Evolutionary conservation across 2,113 vertebrate genomes (phyloP).

Genomic region (Desmodus rotundus): DNA sequence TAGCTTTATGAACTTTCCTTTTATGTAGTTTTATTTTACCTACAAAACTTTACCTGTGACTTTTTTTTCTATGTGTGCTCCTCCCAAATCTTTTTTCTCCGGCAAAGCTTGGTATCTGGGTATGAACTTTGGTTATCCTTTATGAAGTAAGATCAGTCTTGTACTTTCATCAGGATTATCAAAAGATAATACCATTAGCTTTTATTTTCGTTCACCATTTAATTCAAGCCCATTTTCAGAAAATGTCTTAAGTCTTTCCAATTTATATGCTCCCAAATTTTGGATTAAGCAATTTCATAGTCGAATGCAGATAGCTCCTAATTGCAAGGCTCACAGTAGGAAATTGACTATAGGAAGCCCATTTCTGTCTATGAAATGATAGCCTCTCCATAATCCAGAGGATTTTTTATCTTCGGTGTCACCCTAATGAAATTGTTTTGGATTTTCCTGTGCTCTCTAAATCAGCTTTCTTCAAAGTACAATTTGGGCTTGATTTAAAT

Average conservation of each 20-base stretch:
- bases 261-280: neutral
- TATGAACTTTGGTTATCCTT: neutral
- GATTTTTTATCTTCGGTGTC: neutral
- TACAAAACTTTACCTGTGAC: neutral
- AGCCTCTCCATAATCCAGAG: neutral
- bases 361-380: neutral
- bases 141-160: neutral
- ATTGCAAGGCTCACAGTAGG: neutral
- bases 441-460: neutral
- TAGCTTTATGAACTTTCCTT: neutral
- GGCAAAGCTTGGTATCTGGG: neutral
- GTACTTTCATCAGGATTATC: neutral
- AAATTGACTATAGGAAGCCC: neutral
- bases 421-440: neutral
- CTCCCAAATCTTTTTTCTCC: neutral
- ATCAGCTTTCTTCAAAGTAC: neutral
- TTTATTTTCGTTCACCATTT: neutral
- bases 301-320: neutral
- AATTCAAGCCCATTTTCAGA: slow-evolving; percentile 16
- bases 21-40: neutral
- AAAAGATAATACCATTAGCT: neutral
- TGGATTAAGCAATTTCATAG: neutral
- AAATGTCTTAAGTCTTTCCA: neutral
- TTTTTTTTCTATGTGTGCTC: neutral
- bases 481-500: neutral